These are phyloP conservation scores for Sarcophaga variegata DNA, from an alignment of 2,888 invertebrate species.

Conservation along the genomic window DNA sequence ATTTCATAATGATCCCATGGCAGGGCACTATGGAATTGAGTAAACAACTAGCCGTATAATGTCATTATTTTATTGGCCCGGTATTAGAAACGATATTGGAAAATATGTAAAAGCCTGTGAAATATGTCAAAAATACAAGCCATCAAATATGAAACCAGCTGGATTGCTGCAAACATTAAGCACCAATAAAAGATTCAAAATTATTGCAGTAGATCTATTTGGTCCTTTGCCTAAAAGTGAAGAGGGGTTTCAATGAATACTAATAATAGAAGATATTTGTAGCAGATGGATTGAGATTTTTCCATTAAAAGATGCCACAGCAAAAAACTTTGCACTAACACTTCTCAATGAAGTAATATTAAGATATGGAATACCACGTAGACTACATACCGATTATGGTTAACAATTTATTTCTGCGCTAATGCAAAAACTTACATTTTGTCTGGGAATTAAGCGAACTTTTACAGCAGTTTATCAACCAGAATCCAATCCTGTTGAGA, in stretches of 20 bases:
- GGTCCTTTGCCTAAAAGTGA: constrained; percentile 38
- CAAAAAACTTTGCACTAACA: constrained; percentile 25
- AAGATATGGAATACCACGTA: constrained; percentile 36
- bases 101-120: constrained; percentile 38
- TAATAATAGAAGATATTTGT: constrained; percentile 52
- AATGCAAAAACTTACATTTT: constrained; percentile 74
- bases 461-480: constrained; percentile 76
- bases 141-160: constrained; percentile 28
- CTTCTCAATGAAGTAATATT: constrained; percentile 33
- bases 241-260: constrained; percentile 33
- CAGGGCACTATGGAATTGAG: constrained; percentile 50
- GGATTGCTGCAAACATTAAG: constrained; percentile 35
- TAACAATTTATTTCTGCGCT: constrained; percentile 58
- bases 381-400: constrained; percentile 43
- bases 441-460: constrained; percentile 40
- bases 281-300: constrained; percentile 46
- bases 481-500: constrained; percentile 75
- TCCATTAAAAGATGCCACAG: constrained; percentile 22
- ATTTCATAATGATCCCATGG: constrained; percentile 31
- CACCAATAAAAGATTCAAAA: constrained; percentile 35
- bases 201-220: constrained; percentile 57
- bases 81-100: constrained; percentile 25
- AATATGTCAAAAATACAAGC: constrained; percentile 33
- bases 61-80: constrained; percentile 37
- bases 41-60: constrained; percentile 36